phyloP scores from a whole-genome alignment of 37 sponge, comb jelly and placozoan species.

The Theonella swinhoei region DNA sequence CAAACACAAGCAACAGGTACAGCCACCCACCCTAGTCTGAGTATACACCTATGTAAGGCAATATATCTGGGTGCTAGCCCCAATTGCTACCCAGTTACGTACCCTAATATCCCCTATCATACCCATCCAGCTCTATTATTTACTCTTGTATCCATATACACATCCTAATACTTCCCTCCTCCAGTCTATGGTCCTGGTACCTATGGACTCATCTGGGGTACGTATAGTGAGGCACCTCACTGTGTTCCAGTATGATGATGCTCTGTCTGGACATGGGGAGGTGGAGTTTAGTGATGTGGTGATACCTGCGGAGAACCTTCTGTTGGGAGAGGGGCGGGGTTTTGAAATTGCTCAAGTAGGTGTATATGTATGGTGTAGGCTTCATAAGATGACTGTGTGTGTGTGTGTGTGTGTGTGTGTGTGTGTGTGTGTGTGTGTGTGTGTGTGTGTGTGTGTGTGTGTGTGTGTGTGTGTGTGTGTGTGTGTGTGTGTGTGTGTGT shows the following conservation, averaged over 20 bases:
- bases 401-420: too few relatives aligned
- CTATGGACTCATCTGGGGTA: slow-evolving; percentile 85
- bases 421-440: too few relatives aligned
- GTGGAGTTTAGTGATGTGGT: slow-evolving; percentile 70
- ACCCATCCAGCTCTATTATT: not conserved
- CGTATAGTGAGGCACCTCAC: slow-evolving; percentile 74
- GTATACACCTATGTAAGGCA: too few relatives aligned
- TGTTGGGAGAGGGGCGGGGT: slow-evolving; percentile 89
- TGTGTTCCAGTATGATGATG: slow-evolving; percentile 85
- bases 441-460: too few relatives aligned
- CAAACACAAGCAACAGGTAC: slow-evolving; percentile 58
- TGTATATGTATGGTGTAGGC: too few relatives aligned
- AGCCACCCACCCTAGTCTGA: too few relatives aligned
- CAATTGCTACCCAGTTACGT: not conserved
- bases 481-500: too few relatives aligned
- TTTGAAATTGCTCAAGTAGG: slow-evolving; percentile 90
- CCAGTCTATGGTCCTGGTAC: slow-evolving; percentile 90
- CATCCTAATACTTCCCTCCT: too few relatives aligned
- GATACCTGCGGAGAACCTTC: slow-evolving; percentile 70
- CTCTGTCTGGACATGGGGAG: slow-evolving; percentile 73
- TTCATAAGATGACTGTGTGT: too few relatives aligned
- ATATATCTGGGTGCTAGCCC: not conserved
- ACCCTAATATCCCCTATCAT: not conserved
- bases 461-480: too few relatives aligned
- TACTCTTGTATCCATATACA: not conserved